Evolutionary conservation across 2,113 vertebrate genomes (phyloP).

Genomic region (Alethe castanea): DNA sequence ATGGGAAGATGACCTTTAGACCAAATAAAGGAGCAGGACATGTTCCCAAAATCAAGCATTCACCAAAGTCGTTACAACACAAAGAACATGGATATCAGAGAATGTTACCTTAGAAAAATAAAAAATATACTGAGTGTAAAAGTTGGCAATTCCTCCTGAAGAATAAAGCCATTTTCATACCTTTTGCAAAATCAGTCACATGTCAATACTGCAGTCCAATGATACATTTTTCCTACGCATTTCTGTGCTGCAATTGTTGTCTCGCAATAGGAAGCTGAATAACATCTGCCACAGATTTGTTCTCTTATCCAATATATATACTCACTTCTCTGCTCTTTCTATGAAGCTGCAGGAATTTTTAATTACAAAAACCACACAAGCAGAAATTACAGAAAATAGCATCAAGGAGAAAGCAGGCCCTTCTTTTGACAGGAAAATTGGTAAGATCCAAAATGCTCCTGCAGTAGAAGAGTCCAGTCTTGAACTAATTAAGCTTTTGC

Average conservation of each 20-base stretch:
- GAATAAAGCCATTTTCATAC: neutral
- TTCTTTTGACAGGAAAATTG: neutral
- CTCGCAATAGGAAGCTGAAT: neutral
- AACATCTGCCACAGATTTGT: neutral
- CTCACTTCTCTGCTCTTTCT: neutral
- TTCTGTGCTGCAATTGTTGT: neutral
- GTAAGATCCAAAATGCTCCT: neutral
- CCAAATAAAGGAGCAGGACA: neutral
- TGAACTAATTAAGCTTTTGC: neutral
- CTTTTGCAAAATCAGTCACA: neutral
- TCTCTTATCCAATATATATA: neutral
- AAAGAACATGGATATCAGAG: neutral
- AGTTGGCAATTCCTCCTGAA: neutral
- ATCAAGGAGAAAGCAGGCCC: neutral
- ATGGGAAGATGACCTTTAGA: conserved; percentile 12
- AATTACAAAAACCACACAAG: neutral
- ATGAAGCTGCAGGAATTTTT: neutral
- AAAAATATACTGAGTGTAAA: neutral
- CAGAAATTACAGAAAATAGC: neutral
- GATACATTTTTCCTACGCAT: neutral
- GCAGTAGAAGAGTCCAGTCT: neutral
- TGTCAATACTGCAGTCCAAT: neutral
- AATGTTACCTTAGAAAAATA: neutral
- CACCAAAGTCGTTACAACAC: neutral
- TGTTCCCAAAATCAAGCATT: neutral